Base-by-base conservation (phyloP, 2,888 invertebrate species). In the Apomyelois bistriatella region DNA sequence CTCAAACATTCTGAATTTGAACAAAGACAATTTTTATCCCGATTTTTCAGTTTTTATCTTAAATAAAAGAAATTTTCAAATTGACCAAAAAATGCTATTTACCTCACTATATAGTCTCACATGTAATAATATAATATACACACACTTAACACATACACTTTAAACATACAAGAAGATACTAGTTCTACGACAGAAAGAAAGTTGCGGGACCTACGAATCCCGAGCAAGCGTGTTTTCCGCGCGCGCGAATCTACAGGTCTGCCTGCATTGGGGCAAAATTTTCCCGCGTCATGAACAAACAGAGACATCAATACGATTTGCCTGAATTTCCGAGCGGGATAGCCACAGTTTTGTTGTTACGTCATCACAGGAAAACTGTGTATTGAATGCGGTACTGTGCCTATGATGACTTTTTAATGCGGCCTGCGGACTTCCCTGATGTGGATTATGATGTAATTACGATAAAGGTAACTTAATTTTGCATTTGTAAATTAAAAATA, bases 221-320 rank as follows among this genome's bases (percentile, higher is more conserved):
- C 64, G 61, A 56, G 51, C 65, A 77, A 68, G 76, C 89, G 88
- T 82, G 76, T 70, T 63, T 22, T 54, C 81, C 62, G 61, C 69
- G 59, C 79, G 76, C 76, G 76, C 66, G 80, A 81, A 82, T 80
- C 85, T 82, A 85, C 86, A 86, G 83, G 85, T 89, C 89, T 89
- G 80, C 57, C 75, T 66, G 75, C 79, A 78, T 59, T 73, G 75
- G 76, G 72, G 67, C 69, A 68, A 32, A 70, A 68, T 82, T 85
- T 76, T 80, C 85, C 88, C 86, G 83, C 87, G 78, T 64, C 66
- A 61, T 61, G 52, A 60, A 28, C 41, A 56, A 56, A 79, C 50
- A 48, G 74, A 62, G 76, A 82, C 46, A 53, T 55, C 54, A 10
- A 35, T 16, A 66, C 35, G 9, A 32, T 55, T 64, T 59, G 53